Evolutionary conservation across 2,888 invertebrate species (phyloP).

Genomic region (Bimastos eiseni): DNA sequence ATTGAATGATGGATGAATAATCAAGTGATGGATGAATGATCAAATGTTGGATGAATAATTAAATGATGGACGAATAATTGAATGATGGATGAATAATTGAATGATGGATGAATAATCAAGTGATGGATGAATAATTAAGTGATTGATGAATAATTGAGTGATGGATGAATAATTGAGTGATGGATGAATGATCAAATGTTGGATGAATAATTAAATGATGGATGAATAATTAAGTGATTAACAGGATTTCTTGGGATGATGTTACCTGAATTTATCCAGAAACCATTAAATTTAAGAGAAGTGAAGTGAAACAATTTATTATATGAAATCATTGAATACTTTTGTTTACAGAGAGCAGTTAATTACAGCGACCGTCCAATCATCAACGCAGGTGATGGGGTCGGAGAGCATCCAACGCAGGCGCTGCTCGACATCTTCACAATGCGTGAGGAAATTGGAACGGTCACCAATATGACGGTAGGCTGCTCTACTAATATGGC

Average conservation of each 20-base stretch:
- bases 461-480: conserved; percentile 73
- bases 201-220: no score
- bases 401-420: conserved; percentile 78
- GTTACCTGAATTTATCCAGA: neutral
- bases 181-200: no score
- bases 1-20: no score
- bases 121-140: no score
- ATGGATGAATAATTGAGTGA: no score
- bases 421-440: conserved; percentile 96
- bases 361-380: conserved; percentile 84
- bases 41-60: no score
- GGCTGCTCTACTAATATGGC: neutral
- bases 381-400: conserved; percentile 96
- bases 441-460: conserved; percentile 96
- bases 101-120: no score
- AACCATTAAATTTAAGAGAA: neutral
- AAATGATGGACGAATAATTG: no score
- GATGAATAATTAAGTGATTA: neutral
- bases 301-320: neutral
- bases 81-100: no score
- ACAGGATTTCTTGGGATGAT: neutral
- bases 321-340: neutral
- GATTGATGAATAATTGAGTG: no score
- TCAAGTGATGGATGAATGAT: no score
- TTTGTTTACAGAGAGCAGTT: conserved; percentile 73